Evolutionary conservation across 2,888 invertebrate species (phyloP), one percentile per base, ranked within the genome.

Genomic region (Gastracanthus pulcherrimus): DNA sequence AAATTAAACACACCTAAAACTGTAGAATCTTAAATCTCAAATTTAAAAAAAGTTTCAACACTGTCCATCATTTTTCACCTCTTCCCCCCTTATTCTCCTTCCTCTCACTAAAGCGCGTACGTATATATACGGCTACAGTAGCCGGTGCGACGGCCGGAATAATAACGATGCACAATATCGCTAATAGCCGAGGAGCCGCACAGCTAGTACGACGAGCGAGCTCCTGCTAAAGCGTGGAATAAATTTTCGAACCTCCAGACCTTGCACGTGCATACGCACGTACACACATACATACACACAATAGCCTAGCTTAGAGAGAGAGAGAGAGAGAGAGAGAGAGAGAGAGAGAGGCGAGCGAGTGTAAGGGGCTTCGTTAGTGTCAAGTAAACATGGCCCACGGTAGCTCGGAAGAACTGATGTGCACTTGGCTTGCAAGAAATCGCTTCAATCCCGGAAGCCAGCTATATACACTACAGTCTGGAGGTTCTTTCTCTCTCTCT

Each of bases 161-260:
- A 88, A 88, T 88, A 87, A 88, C 84, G 85, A 87, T 86, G 85
- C 86, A 86, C 87, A 87, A 87, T 89, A 88, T 86, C 85, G 85
- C 86, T 88, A 87, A 89, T 88, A 86, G 85, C 82, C 83, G 84
- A 69, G 29, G 34, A 3, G 55, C n/a, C n/a, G 34, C 45, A 45
- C 38, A 55, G 55, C 23, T 55, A 7, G 23, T 55, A 23, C 55
- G 26, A 45, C 5, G 31, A 55, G 5, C 36, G 26, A 9, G 34
- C 34, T 41, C 34, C 51, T 51, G 79, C 71, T 75, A 72, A 82
- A 84, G 79, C 79, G 69, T 83, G 58, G 75, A 83, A 84, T 85
- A 83, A 87, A 85, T 84, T 81, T 64, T 26, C 62, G 38, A 29
- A 64, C 19, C 64, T 36, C 60, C 48, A 3, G 11, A 41, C 45